Conservation (phyloP, 2,888 invertebrate species). For the Limnephilus lunatus region DNA sequence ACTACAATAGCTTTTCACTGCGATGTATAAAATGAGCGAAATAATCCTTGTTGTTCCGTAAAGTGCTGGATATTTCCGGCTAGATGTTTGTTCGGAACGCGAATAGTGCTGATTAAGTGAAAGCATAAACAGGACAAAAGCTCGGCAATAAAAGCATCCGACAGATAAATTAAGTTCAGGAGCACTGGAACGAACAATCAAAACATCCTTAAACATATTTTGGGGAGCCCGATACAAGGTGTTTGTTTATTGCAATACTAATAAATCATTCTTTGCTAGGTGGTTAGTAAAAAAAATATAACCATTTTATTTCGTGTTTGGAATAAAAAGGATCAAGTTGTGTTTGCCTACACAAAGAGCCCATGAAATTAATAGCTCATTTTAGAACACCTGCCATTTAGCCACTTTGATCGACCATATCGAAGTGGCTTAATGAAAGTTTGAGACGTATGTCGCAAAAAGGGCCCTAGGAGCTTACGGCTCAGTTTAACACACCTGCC, state of each 20-base stretch:
- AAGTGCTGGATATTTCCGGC: not conserved
- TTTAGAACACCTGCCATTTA: too few relatives aligned
- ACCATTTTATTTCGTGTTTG: too few relatives aligned
- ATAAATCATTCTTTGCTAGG: not conserved
- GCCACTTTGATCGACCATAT: too few relatives aligned
- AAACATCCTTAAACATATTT: slow-evolving; percentile 9
- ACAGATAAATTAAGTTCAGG: slow-evolving; percentile 25
- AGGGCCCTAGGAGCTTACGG: too few relatives aligned
- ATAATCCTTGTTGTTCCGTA: not conserved
- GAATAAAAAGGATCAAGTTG: too few relatives aligned
- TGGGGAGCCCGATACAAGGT: not conserved
- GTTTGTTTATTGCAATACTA: not conserved
- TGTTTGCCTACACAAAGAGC: too few relatives aligned
- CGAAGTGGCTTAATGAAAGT: too few relatives aligned
- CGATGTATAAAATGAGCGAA: not conserved
- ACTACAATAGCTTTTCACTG: not conserved
- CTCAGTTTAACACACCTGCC: too few relatives aligned
- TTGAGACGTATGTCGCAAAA: too few relatives aligned
- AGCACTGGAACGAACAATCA: slow-evolving; percentile 15
- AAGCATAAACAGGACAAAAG: slow-evolving; percentile 30
- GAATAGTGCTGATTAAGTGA: slow-evolving; percentile 20
- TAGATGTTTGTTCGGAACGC: slow-evolving; percentile 1
- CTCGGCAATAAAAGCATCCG: slow-evolving; percentile 24
- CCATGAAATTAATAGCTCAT: too few relatives aligned
- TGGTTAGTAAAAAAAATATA: too few relatives aligned